phyloP scores from a whole-genome alignment of 2,797 vertebrate genomes.

The Phaenicophaeus curvirostris region DNA sequence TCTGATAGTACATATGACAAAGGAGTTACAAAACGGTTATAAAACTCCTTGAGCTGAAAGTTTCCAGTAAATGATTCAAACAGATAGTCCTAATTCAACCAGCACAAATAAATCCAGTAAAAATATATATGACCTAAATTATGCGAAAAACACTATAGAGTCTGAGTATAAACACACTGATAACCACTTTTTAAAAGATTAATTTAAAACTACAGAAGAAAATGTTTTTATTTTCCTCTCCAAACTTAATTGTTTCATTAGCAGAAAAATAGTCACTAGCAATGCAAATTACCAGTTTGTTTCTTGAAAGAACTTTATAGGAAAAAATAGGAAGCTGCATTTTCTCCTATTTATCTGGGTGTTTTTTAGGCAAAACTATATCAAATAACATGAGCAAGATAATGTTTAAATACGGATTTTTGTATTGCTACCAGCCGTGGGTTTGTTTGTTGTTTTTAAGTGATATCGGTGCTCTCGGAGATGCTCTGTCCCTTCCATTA shows the following conservation, averaged over 20 bases:
- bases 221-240: neutral
- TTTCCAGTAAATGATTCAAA: constrained; percentile 35
- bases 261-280: neutral
- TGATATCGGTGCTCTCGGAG: neutral
- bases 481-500: neutral
- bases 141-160: neutral
- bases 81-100: constrained; percentile 23
- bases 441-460: neutral
- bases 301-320: neutral
- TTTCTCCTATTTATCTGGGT: neutral
- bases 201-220: neutral
- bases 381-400: accelerated
- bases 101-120: constrained; percentile 55
- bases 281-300: neutral
- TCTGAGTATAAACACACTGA: neutral
- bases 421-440: neutral
- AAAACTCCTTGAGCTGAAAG: constrained; percentile 54
- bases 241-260: neutral
- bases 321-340: neutral
- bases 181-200: neutral
- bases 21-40: constrained; percentile 59
- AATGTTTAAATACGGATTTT: neutral
- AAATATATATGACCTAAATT: constrained; percentile 48
- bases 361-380: neutral
- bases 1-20: constrained; percentile 51